phyloP scores from a whole-genome alignment of 2,888 invertebrate species.

The Stenotaenia linearis region DNA sequence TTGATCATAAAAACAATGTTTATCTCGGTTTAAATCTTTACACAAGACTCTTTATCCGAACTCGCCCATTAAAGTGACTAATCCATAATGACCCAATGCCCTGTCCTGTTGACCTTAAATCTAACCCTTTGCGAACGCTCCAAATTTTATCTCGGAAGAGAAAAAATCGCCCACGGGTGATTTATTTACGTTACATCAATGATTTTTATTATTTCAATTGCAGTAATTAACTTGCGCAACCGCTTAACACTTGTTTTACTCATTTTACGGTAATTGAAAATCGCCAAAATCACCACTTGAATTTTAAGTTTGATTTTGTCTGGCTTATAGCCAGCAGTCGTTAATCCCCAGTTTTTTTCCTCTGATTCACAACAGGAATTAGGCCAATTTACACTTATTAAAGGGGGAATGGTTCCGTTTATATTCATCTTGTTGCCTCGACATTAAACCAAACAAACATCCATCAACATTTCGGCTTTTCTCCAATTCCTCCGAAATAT shows the following conservation, averaged over 20 bases:
- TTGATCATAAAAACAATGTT: no score
- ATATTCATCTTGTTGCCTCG: not conserved
- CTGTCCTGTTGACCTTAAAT: not conserved
- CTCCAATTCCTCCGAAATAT: not conserved
- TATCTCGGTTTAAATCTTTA: no score
- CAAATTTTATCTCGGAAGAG: not conserved
- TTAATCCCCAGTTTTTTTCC: not conserved
- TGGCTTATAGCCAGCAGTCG: not conserved
- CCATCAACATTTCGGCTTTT: no score
- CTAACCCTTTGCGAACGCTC: not conserved
- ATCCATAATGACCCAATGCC: not conserved
- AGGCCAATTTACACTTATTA: not conserved
- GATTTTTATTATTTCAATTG: not conserved
- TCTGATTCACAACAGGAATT: not conserved
- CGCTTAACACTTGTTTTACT: not conserved
- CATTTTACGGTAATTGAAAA: not conserved
- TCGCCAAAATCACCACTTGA: not conserved
- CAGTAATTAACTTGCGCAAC: not conserved
- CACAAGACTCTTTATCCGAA: not conserved
- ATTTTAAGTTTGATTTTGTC: not conserved
- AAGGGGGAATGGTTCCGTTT: not conserved
- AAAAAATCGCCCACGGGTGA: not conserved
- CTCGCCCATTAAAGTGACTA: not conserved
- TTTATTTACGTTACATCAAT: not conserved
- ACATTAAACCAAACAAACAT: no score